phyloP scores from a whole-genome alignment of 2,113 vertebrate genomes.

The Condylura cristata region DNA sequence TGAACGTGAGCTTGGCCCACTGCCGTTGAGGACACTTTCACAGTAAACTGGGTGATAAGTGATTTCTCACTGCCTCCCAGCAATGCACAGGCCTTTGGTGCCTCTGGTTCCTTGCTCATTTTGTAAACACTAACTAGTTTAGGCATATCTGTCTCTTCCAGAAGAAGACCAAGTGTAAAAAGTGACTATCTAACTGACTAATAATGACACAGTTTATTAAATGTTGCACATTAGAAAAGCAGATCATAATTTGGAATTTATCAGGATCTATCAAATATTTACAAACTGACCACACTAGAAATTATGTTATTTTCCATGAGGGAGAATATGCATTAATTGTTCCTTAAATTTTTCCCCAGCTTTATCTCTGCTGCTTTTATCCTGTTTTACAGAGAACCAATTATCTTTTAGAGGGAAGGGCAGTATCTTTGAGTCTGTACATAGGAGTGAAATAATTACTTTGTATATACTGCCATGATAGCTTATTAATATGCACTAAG shows the following conservation, averaged over 20 bases:
- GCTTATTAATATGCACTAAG: conserved; percentile 13
- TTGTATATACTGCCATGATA: conserved; percentile 46
- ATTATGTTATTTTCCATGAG: conserved; percentile 19
- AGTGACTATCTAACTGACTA: conserved; percentile 46
- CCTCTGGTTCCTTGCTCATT: conserved; percentile 51
- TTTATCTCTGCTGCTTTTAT: neutral
- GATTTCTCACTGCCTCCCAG: conserved; percentile 51
- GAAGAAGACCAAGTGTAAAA: conserved; percentile 47
- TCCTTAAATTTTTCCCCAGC: neutral
- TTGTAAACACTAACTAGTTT: conserved; percentile 25
- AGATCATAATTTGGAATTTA: conserved; percentile 58
- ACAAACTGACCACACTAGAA: neutral
- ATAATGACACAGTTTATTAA: conserved; percentile 61
- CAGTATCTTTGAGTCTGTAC: neutral
- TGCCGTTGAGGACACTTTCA: conserved; percentile 64
- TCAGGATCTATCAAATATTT: neutral
- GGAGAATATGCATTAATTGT: neutral
- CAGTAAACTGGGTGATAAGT: conserved; percentile 67
- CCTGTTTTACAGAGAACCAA: neutral
- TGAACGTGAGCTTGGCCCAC: conserved; percentile 58
- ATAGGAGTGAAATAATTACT: conserved; percentile 40
- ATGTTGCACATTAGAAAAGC: conserved; percentile 19
- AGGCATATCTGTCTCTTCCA: conserved; percentile 53
- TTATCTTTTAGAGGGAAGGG: neutral
- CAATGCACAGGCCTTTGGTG: conserved; percentile 18